phyloP scores from a whole-genome alignment of 1,140 invertebrate genomes.

The Achatina immaculata region DNA sequence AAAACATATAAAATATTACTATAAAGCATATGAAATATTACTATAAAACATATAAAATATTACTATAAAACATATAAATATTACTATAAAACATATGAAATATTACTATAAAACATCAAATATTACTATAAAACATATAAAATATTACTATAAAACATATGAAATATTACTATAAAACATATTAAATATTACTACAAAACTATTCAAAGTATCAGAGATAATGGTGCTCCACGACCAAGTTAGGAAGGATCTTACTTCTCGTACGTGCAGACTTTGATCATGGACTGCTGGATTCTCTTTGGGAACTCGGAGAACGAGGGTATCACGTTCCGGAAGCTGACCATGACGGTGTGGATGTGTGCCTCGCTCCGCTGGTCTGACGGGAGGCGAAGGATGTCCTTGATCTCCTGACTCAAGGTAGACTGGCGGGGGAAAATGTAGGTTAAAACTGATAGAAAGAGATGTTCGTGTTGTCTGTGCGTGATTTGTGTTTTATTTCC shows the following conservation, averaged over 20 bases:
- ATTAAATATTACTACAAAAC: too few relatives aligned
- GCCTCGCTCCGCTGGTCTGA: conserved; percentile 61
- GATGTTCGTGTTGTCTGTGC: not conserved
- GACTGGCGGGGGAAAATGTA: conserved; percentile 43
- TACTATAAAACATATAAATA: too few relatives aligned
- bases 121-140: too few relatives aligned
- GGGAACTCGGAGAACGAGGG: conserved; percentile 68
- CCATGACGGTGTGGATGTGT: conserved; percentile 59
- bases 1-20: too few relatives aligned
- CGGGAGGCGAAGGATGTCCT: conserved; percentile 59
- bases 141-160: too few relatives aligned
- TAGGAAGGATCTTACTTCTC: conserved; percentile 69
- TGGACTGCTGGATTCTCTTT: conserved; percentile 63
- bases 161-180: too few relatives aligned
- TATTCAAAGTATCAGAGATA: too few relatives aligned
- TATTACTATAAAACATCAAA: too few relatives aligned
- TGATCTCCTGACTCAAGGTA: conserved; percentile 62
- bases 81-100: too few relatives aligned
- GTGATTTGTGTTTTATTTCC: not conserved
- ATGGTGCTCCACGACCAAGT: too few relatives aligned
- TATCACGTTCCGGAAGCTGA: conserved; percentile 61
- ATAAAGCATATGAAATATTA: too few relatives aligned
- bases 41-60: too few relatives aligned
- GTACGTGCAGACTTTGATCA: conserved; percentile 66
- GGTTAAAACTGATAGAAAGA: not conserved